A percentile compares a stretch with the other conserved stretches of the same genome.
Evolutionary conservation across 2,113 vertebrate species (phyloP).

Genomic region (Thalassarche chlororhynchos): DNA sequence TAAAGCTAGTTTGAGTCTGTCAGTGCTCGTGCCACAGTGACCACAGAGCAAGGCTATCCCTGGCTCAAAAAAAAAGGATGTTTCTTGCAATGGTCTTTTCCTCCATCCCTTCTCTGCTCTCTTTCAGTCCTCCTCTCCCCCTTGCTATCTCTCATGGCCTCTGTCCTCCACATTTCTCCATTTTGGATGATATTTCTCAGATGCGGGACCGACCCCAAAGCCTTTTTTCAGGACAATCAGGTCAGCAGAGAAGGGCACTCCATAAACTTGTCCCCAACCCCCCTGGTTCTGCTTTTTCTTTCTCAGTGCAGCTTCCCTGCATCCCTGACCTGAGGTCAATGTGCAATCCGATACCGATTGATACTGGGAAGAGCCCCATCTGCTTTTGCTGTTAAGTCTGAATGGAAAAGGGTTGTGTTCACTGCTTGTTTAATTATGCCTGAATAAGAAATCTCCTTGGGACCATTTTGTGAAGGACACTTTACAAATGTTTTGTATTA

Average conservation of each 20-base stretch:
- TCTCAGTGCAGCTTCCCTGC: background rate
- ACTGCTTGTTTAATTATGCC: background rate
- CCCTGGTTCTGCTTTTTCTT: background rate
- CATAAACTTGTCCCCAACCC: background rate
- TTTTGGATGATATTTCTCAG: background rate
- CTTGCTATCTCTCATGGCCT: background rate
- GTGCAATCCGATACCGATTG: fast-evolving
- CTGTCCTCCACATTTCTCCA: background rate
- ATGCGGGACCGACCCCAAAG: background rate
- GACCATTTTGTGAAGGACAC: background rate
- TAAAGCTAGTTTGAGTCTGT: background rate
- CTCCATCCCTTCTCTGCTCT: background rate
- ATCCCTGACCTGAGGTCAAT: background rate
- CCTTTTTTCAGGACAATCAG: background rate
- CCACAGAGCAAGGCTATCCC: background rate
- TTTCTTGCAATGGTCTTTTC: background rate
- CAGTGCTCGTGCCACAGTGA: background rate
- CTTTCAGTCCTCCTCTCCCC: background rate
- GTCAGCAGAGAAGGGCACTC: background rate
- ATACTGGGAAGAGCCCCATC: background rate
- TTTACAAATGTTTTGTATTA: constrained; percentile 26
- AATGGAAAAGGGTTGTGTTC: background rate
- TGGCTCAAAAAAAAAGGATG: background rate
- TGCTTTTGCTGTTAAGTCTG: background rate
- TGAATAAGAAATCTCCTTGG: background rate